Conservation (phyloP, 2,797 vertebrate species). For the Pseudocheirus occidentalis region DNA sequence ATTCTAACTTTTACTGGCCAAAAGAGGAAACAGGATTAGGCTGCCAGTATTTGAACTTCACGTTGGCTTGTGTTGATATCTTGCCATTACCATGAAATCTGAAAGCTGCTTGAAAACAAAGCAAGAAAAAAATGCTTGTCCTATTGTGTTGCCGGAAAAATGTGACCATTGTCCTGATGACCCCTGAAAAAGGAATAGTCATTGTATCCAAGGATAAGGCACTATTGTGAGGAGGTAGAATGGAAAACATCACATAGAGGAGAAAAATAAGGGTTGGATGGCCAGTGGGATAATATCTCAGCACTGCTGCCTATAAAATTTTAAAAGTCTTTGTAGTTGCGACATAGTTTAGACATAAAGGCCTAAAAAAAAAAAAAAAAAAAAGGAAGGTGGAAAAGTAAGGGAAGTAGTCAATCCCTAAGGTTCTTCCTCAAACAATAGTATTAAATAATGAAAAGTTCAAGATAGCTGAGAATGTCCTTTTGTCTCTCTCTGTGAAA, state of each 20-base stretch:
- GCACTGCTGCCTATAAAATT: conserved; percentile 23
- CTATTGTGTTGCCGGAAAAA: conserved; percentile 70
- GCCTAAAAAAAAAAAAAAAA: background rate
- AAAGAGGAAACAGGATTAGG: conserved; percentile 58
- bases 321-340: conserved; percentile 31
- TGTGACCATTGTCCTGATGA: conserved; percentile 65
- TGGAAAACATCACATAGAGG: conserved; percentile 20
- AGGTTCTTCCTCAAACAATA: background rate
- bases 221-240: background rate
- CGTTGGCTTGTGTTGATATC: conserved; percentile 63
- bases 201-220: conserved; percentile 17
- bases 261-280: conserved; percentile 42
- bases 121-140: conserved; percentile 72
- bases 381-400: conserved; percentile 2
- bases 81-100: conserved; percentile 69
- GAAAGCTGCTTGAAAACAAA: conserved; percentile 67
- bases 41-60: conserved; percentile 66
- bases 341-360: conserved; percentile 2
- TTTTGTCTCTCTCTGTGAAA: background rate
- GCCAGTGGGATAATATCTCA: conserved; percentile 49
- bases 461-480: background rate
- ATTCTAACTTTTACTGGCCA: conserved; percentile 59
- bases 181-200: conserved; percentile 31
- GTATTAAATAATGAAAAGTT: background rate
- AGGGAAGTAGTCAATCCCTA: background rate